Conservation (phyloP, 2,888 invertebrate species). For the Augochlorella aurata region DNA sequence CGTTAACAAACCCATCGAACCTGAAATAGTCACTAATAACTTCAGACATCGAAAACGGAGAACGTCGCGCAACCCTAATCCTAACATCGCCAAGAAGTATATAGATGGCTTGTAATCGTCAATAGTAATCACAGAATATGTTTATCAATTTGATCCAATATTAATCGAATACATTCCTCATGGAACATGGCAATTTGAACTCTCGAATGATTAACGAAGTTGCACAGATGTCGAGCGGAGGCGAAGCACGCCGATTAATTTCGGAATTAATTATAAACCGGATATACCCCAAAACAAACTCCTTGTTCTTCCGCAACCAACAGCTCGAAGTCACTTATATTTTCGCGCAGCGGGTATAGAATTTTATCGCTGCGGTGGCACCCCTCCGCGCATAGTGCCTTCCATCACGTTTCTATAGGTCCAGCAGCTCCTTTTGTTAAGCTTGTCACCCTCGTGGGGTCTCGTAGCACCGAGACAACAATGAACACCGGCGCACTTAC, state of each 20-base stretch:
- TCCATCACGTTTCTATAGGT: constrained; percentile 60
- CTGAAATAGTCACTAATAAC: neutral
- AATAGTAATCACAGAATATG: no score
- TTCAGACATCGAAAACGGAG: neutral
- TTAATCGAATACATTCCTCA: no score
- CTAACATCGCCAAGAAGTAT: no score
- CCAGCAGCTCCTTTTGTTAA: constrained; percentile 53
- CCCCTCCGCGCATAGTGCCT: constrained; percentile 43
- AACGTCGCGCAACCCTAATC: neutral
- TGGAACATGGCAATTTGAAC: no score
- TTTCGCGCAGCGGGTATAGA: constrained; percentile 48
- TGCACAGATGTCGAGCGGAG: no score
- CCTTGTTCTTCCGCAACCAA: constrained; percentile 9
- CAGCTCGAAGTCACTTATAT: constrained; percentile 46
- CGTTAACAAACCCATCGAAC: neutral
- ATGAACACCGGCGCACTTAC: constrained; percentile 58
- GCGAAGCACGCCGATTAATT: neutral
- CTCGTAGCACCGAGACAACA: constrained; percentile 39
- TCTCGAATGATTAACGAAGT: no score
- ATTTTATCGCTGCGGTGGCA: constrained; percentile 47
- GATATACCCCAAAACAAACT: neutral
- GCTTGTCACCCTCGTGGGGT: constrained; percentile 49
- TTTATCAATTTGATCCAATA: no score
- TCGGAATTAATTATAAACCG: neutral
- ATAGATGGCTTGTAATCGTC: no score